Conservation (phyloP, 2,113 vertebrate species). For the Micronycteris hirsuta region DNA sequence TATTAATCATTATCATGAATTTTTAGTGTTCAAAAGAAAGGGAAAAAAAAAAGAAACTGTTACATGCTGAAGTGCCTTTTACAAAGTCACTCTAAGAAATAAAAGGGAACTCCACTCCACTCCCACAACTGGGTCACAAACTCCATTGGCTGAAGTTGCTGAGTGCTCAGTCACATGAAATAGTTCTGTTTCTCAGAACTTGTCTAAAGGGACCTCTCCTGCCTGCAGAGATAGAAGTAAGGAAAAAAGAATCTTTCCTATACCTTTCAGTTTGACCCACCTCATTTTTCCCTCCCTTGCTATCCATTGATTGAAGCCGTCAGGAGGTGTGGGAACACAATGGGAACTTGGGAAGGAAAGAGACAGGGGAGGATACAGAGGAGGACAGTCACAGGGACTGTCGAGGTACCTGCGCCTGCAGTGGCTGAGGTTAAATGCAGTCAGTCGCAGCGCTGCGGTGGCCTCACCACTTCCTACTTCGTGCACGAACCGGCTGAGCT, state of each 20-base stretch:
- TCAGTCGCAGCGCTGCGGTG: neutral
- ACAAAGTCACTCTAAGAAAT: conserved; percentile 39
- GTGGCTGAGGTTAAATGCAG: neutral
- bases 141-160: neutral
- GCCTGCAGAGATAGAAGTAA: conserved; percentile 11
- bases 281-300: neutral
- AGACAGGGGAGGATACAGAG: neutral
- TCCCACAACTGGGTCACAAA: conserved; percentile 27
- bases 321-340: neutral
- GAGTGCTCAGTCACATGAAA: conserved; percentile 35
- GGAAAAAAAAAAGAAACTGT: neutral
- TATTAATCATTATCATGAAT: neutral
- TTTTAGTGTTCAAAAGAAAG: conserved; percentile 1
- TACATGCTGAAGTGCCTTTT: neutral
- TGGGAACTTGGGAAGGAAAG: neutral
- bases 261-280: conserved; percentile 23
- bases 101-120: neutral
- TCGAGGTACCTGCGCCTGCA: neutral
- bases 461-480: neutral
- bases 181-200: conserved; percentile 38
- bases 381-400: neutral
- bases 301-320: neutral
- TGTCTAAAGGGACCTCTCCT: neutral
- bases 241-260: neutral
- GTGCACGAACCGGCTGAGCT: neutral